Evolutionary conservation across 2,888 invertebrate genomes (phyloP), one percentile per base, ranked within the genome.

Genomic region (Boloria euphrosyne): DNA sequence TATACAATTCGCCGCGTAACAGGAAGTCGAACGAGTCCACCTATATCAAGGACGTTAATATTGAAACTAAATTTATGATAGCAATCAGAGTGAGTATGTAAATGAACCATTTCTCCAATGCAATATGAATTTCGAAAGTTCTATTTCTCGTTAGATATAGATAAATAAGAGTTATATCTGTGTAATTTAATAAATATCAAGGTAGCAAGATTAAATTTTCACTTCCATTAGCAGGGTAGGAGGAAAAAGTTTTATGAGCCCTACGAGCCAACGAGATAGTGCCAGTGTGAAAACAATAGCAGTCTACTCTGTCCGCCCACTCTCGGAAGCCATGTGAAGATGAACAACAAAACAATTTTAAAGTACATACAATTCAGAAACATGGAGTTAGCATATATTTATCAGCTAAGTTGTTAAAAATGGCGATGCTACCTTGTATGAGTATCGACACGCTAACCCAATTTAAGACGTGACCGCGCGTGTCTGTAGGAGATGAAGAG

Each of bases 11-110:
- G 77, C 79, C 75, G 83, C 80, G 80, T 80, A 84, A 82, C 89
- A 90, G 91, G 91, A 91, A 90, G 81, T 83, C 76, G 82, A 89
- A 87, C 89, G 78, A 85, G 88, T 87, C 80, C 84, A 84, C 82
- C 82, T 76, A 80, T 85, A 90, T 83, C 90, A 90, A 90, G 90
- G 90, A 89, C 90, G 85, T 77, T 62, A 79, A 80, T 83, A 82
- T 81, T 82, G 77, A 80, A 83, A 84, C 82, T 80, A 79, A 80
- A 83, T 81, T 84, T 80, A 78, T 78, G 76, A 61, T 61, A 57
- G 47, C 61, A 69, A 63, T 60, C 53, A 52, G 22, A 50, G 44
- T 66, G 13, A 53, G 57, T 64, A 67, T 66, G 67, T 61, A 61
- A 69, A 69, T 67, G 17, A 51, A 46, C 10, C 67, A 66, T 69